Evolutionary conservation across 2,113 vertebrate genomes (phyloP).

Genomic region (Melanerpes formicivorus): DNA sequence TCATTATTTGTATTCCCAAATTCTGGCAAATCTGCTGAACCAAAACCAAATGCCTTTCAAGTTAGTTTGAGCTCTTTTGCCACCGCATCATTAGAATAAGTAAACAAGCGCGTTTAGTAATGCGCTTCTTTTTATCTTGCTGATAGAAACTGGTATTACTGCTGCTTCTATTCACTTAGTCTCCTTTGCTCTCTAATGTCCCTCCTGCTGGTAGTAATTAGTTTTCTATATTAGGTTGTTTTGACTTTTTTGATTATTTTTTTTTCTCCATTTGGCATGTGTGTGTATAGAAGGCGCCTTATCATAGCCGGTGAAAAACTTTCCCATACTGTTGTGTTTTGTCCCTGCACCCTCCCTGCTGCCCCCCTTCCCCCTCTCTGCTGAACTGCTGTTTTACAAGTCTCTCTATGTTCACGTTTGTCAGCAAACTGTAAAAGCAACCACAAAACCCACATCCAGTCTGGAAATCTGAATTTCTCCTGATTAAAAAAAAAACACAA

Average conservation of each 20-base stretch:
- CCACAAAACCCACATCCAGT: not conserved
- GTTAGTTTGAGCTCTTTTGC: conserved; percentile 17
- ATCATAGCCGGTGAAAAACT: not conserved
- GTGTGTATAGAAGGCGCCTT: conserved; percentile 21
- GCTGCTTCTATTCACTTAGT: conserved; percentile 32
- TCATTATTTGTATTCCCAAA: not conserved
- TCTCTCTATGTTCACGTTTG: not conserved
- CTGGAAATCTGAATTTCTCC: not conserved
- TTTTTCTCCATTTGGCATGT: conserved; percentile 17
- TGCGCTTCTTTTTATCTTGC: not conserved
- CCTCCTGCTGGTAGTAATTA: conserved; percentile 73
- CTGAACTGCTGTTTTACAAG: not conserved
- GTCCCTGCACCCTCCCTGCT: not conserved
- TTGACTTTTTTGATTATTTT: conserved; percentile 58
- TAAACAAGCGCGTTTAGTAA: not conserved
- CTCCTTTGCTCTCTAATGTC: conserved; percentile 50
- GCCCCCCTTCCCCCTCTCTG: not conserved
- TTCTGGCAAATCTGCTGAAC: not conserved
- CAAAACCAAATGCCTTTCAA: not conserved
- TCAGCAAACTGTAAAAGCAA: conserved; percentile 2
- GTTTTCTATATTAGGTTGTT: conserved; percentile 66
- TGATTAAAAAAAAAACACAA: not conserved
- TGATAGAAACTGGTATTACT: conserved; percentile 27
- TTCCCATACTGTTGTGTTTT: conserved; percentile 8
- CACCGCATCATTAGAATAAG: not conserved